phyloP scores from a whole-genome alignment of 2,797 vertebrate genomes.

The Esox lucius region DNA sequence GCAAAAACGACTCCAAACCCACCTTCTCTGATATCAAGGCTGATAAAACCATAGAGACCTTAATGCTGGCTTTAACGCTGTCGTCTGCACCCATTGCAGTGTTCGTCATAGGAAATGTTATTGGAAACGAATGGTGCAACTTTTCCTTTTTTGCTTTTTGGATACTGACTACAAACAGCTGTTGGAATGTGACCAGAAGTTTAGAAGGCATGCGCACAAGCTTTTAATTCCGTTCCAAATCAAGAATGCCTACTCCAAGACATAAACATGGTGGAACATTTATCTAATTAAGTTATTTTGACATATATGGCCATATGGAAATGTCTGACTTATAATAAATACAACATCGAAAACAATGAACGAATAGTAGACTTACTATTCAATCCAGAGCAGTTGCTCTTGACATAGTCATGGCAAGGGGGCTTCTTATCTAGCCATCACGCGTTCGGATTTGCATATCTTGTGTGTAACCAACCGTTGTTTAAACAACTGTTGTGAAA shows the following conservation, averaged over 20 bases:
- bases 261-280: slow-evolving; percentile 12
- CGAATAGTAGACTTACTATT: too few relatives aligned
- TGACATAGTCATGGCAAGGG: too few relatives aligned
- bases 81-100: slow-evolving; percentile 81
- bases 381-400: too few relatives aligned
- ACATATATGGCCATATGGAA: not conserved
- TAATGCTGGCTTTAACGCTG: slow-evolving; percentile 76
- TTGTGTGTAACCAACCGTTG: not conserved
- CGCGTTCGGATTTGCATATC: not conserved
- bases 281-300: not conserved
- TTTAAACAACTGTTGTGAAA: not conserved
- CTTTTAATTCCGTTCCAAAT: slow-evolving; percentile 60
- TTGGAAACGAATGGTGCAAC: slow-evolving; percentile 79
- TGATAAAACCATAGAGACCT: slow-evolving; percentile 77
- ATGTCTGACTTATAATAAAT: not conserved
- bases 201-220: slow-evolving; percentile 72
- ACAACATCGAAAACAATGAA: not conserved
- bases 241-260: slow-evolving; percentile 30
- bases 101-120: slow-evolving; percentile 78
- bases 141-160: slow-evolving; percentile 84
- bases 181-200: slow-evolving; percentile 81
- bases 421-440: too few relatives aligned
- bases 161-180: slow-evolving; percentile 79
- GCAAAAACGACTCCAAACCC: slow-evolving; percentile 63
- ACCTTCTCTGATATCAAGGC: slow-evolving; percentile 82